Evolutionary conservation across 2,888 invertebrate species (phyloP), one percentile per base, ranked within the genome.

Genomic region (Parthenolecanium corni): DNA sequence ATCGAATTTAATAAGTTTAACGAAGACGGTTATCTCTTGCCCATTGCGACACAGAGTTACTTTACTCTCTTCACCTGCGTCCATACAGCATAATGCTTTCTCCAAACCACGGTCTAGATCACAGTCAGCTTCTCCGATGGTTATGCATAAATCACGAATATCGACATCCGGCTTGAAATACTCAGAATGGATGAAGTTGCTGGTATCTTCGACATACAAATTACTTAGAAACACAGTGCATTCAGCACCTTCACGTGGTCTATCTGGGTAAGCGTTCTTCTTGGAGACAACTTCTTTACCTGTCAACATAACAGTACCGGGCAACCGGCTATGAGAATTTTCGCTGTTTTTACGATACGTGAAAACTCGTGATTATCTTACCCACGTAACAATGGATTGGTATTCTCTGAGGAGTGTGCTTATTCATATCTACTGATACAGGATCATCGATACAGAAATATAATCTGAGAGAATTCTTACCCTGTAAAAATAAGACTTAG

Each of bases 71-170:
- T 72, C 70, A 14, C 65, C 68, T 14, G 64, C 42, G 40, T 67
- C 66, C 71, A 73, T 71, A 12, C 68, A 65, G 49, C 65, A 53
- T 21, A 73, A 23, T 61, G 69, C 69, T 23, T 66, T 67, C 57
- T 73, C 72, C 20, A 73, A 61, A n/a, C 68, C 64, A 31, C 70
- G 67, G 44, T 70, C 70, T 20, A 70, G 49, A 46, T 67, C 65
- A 21, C 69, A 71, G 65, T 72, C 72, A 23, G 69, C 69, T 44
- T 71, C 70, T 18, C 73, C 73, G 11, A 70, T 53, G 1, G 44
- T 52, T 6, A 63, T 46, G 25, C 25, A 47, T 42, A 63, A 21
- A 23, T 63, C 63, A 24, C 53, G 25, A 11, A 63, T 47, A 31
- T 53, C 63, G 16, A 47, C 53, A 18, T 53, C 54, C 16, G 52